A percentile compares a stretch with the other conserved stretches of the same genome.
These are phyloP conservation scores for Chromobotia macracanthus DNA, from an alignment of 2,797 vertebrate genomes.

Conservation along the genomic window DNA sequence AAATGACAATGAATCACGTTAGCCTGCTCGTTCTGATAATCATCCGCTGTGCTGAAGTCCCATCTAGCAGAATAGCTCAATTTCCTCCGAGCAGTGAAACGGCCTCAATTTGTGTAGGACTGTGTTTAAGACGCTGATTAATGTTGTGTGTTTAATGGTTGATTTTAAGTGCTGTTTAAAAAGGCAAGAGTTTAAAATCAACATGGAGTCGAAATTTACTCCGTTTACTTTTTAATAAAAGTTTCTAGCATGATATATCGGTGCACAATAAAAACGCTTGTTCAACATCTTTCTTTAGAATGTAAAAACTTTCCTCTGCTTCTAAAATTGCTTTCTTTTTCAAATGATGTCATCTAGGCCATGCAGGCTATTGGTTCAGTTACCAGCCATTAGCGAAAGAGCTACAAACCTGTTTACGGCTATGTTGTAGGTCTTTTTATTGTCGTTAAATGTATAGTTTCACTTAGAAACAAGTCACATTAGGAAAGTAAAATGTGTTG, in stretches of 20 bases:
- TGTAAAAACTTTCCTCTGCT: slow-evolving; percentile 60
- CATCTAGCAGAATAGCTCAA: slow-evolving; percentile 24
- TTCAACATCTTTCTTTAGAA: background rate
- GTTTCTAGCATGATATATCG: background rate
- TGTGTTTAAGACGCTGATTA: slow-evolving; percentile 1
- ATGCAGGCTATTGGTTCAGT: too few relatives aligned
- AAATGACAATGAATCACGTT: slow-evolving; percentile 37
- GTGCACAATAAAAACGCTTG: background rate
- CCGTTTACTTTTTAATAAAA: background rate
- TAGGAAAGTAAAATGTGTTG: too few relatives aligned
- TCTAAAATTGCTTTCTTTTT: background rate
- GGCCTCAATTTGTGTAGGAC: background rate
- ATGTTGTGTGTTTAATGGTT: slow-evolving; percentile 9
- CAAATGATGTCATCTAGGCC: background rate
- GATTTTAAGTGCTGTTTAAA: background rate
- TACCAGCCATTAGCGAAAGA: too few relatives aligned
- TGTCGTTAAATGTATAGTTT: too few relatives aligned
- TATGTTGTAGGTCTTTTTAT: too few relatives aligned
- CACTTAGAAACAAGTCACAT: too few relatives aligned
- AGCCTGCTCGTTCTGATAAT: slow-evolving; percentile 50
- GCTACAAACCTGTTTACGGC: too few relatives aligned
- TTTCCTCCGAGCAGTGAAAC: background rate
- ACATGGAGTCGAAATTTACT: background rate
- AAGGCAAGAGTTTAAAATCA: background rate
- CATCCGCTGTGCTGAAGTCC: slow-evolving; percentile 35